These are phyloP conservation scores for Xestia sexstrigata DNA, from an alignment of 2,888 invertebrate genomes.

Conservation along the genomic window DNA sequence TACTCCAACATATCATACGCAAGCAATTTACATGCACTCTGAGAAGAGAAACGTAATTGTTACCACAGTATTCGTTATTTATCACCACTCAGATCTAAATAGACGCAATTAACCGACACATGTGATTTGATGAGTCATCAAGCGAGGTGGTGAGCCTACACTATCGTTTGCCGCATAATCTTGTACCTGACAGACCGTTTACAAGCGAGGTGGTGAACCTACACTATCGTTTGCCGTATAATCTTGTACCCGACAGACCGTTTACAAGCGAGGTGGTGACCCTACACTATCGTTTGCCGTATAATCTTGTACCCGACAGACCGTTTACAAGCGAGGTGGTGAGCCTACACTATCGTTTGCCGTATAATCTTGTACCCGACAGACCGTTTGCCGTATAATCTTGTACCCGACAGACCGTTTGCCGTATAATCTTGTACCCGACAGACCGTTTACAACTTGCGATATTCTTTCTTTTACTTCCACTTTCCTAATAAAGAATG, in stretches of 20 bases:
- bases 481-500: slow-evolving; percentile 3
- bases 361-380: neutral
- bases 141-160: slow-evolving; percentile 11
- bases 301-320: no score
- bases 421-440: no score
- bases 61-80: slow-evolving; percentile 3
- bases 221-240: no score
- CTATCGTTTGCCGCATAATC: slow-evolving; percentile 1
- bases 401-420: no score
- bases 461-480: slow-evolving; percentile 17
- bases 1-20: neutral
- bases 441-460: slow-evolving; percentile 11
- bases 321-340: slow-evolving; percentile 22
- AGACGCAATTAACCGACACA: slow-evolving; percentile 14
- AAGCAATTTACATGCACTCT: neutral
- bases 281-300: no score
- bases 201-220: no score
- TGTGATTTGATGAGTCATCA: slow-evolving; percentile 20
- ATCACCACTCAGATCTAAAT: slow-evolving; percentile 30
- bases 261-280: no score
- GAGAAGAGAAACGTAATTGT: slow-evolving; percentile 9
- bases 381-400: no score
- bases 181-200: neutral
- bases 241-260: no score
- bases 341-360: neutral